Conservation (phyloP, 2,888 invertebrate genomes). For the Halictus quadricinctus region DNA sequence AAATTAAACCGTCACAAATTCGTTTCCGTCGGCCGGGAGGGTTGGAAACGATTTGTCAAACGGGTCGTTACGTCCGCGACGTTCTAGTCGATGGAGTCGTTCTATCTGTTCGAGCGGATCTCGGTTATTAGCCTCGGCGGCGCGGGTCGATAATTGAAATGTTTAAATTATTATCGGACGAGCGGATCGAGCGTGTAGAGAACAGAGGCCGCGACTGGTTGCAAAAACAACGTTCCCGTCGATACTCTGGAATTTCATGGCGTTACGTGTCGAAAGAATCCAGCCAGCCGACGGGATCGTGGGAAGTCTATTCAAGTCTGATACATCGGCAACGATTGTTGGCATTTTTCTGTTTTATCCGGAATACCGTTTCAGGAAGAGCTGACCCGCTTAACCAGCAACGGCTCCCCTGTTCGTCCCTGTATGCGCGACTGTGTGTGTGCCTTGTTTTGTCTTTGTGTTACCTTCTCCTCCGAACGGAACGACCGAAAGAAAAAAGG, state of each 20-base stretch:
- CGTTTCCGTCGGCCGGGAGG: background rate
- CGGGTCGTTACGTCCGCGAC: conserved; percentile 11
- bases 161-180: background rate
- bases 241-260: conserved; percentile 31
- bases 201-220: background rate
- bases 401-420: background rate
- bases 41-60: conserved; percentile 10
- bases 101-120: background rate
- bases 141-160: conserved; percentile 10
- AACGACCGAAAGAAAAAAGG: conserved; percentile 57
- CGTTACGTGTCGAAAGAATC: conserved; percentile 43
- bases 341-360: conserved; percentile 42
- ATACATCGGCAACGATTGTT: conserved; percentile 42
- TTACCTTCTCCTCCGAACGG: conserved; percentile 35
- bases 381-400: conserved; percentile 44
- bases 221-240: conserved; percentile 19
- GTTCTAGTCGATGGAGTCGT: background rate
- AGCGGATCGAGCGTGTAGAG: background rate
- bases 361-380: conserved; percentile 47
- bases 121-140: background rate
- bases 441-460: background rate
- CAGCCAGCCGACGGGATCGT: conserved; percentile 31
- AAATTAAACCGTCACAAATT: conserved; percentile 4
- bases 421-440: background rate
- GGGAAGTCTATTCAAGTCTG: conserved; percentile 52